A percentile compares a stretch with the other conserved stretches of the same genome.
These are phyloP conservation scores for Drosophila dunni DNA, from an alignment of 1,140 invertebrate species.

Conservation along the genomic window DNA sequence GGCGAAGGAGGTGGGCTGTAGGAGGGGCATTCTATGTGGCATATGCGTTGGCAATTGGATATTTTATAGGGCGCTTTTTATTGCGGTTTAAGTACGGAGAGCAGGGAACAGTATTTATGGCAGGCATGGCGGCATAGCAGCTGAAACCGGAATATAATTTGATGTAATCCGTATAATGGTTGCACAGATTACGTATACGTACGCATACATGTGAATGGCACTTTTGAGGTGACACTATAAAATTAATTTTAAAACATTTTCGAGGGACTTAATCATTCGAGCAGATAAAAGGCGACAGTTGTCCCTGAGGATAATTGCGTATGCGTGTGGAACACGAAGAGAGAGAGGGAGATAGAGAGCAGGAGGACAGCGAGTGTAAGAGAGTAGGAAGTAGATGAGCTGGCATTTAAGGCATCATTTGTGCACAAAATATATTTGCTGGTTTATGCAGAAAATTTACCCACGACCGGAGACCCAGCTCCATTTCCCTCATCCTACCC, in stretches of 20 bases:
- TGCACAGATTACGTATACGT: constrained; percentile 49
- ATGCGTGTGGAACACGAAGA: constrained; percentile 59
- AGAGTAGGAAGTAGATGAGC: background rate
- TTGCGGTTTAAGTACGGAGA: constrained; percentile 32
- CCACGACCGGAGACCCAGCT: constrained; percentile 14
- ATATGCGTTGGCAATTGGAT: constrained; percentile 36
- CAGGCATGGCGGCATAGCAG: constrained; percentile 7
- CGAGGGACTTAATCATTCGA: constrained; percentile 70
- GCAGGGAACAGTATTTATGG: constrained; percentile 55
- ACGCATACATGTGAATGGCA: constrained; percentile 1
- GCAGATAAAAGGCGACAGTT: constrained; percentile 79
- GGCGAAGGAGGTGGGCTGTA: background rate
- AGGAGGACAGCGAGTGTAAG: background rate
- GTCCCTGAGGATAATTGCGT: constrained; percentile 77
- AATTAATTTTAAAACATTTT: constrained; percentile 80
- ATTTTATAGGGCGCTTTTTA: constrained; percentile 40
- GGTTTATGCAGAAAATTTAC: constrained; percentile 59
- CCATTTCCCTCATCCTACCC: constrained; percentile 1
- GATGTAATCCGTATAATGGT: constrained; percentile 57
- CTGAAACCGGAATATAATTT: constrained; percentile 28
- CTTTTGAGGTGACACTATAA: constrained; percentile 61
- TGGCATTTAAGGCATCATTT: constrained; percentile 76
- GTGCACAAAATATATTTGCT: constrained; percentile 71
- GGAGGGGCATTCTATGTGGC: background rate
- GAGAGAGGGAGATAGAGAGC: background rate